Conservation (phyloP, 2,797 vertebrate genomes). For the Enteromius afrohamiltoni region DNA sequence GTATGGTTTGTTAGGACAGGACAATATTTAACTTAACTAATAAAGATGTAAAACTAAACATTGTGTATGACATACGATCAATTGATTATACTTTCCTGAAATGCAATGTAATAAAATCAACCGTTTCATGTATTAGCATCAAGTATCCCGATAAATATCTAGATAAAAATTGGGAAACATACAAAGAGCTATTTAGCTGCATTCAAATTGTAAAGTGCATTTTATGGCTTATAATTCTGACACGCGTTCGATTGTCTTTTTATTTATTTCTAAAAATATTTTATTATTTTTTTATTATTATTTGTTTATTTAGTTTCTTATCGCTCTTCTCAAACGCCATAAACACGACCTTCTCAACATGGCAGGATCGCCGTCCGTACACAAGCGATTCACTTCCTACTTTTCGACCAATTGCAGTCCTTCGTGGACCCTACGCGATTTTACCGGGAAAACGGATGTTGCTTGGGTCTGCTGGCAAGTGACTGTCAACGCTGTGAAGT, state of each 20-base stretch:
- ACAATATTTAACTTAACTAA: too few species aligned
- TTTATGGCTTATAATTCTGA: not conserved
- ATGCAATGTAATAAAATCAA: not conserved
- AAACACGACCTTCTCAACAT: slow-evolving; percentile 35
- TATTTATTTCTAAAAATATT: too few species aligned
- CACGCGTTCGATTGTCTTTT: not conserved
- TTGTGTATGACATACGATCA: not conserved
- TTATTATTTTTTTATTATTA: too few species aligned
- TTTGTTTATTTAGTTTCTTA: too few species aligned
- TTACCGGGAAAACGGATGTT: slow-evolving; percentile 61
- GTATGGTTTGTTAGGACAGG: not conserved
- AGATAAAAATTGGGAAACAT: not conserved
- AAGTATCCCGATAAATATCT: not conserved
- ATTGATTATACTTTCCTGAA: not conserved
- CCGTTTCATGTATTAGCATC: not conserved
- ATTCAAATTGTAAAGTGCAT: not conserved
- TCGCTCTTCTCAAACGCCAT: not conserved
- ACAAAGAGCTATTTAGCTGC: not conserved
- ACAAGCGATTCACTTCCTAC: slow-evolving; percentile 15
- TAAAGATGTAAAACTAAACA: too few species aligned
- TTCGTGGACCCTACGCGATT: slow-evolving; percentile 26
- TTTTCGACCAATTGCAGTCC: slow-evolving; percentile 48
- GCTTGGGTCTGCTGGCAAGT: slow-evolving; percentile 56
- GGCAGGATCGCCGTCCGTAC: not conserved
- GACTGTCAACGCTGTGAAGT: slow-evolving; percentile 61